phyloP scores from a whole-genome alignment of 2,113 vertebrate species.

The Harpagus bidentatus region DNA sequence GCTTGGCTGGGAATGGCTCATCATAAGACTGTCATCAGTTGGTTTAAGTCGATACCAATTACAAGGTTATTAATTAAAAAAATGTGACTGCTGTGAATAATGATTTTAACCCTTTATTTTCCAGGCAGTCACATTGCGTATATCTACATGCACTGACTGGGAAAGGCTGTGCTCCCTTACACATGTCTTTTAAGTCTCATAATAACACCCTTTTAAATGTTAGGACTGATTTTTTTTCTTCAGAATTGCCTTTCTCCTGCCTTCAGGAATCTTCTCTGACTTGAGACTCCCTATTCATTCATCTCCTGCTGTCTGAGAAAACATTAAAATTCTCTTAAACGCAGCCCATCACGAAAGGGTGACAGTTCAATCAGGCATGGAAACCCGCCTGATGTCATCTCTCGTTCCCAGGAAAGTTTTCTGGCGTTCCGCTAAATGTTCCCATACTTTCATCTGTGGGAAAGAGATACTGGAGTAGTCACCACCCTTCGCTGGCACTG shows the following conservation, averaged over 20 bases:
- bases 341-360: background rate
- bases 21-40: constrained; percentile 70
- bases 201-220: background rate
- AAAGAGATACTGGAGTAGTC: background rate
- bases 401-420: background rate
- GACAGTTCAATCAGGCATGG: background rate
- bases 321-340: background rate
- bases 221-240: background rate
- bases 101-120: constrained; percentile 51
- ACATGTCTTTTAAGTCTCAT: background rate
- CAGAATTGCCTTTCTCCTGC: background rate
- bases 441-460: constrained; percentile 28
- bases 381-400: background rate
- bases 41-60: constrained; percentile 75
- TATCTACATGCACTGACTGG: background rate
- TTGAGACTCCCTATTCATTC: background rate
- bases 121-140: background rate
- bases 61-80: constrained; percentile 77
- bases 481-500: background rate
- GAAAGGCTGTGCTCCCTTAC: background rate
- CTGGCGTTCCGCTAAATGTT: background rate
- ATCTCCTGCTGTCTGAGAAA: background rate
- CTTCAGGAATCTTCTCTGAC: background rate
- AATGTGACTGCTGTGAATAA: constrained; percentile 52
- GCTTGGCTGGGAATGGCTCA: constrained; percentile 50